Conservation (phyloP, 1,140 invertebrate species). For the Asbolus verrucosus region DNA sequence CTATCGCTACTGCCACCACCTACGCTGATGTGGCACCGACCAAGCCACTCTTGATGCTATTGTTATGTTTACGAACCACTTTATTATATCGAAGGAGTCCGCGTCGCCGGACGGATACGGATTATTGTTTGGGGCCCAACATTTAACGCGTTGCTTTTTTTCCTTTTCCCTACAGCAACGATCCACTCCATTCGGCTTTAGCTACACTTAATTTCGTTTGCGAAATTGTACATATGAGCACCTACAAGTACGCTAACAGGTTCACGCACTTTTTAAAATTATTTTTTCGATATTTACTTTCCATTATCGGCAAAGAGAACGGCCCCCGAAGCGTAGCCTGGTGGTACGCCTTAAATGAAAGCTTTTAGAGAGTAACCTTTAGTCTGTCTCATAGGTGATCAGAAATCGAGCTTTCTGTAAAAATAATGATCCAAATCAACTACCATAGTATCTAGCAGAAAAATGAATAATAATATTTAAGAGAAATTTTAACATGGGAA, state of each 20-base stretch:
- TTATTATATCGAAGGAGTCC: conserved; percentile 26
- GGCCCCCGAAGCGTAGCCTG: too few relatives aligned
- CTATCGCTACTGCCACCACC: conserved; percentile 25
- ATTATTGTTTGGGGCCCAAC: conserved; percentile 7
- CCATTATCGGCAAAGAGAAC: too few relatives aligned
- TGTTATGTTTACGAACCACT: conserved; percentile 39
- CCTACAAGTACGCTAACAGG: not conserved
- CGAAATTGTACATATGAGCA: too few relatives aligned
- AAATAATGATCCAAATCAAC: too few relatives aligned
- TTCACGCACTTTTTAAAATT: not conserved
- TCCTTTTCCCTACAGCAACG: not conserved
- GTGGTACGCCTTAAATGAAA: too few relatives aligned
- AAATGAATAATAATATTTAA: too few relatives aligned
- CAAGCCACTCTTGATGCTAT: conserved; percentile 37
- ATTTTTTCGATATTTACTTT: too few relatives aligned
- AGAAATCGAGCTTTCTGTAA: too few relatives aligned
- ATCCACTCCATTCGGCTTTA: not conserved
- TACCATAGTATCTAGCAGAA: too few relatives aligned
- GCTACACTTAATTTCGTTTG: conserved; percentile 6
- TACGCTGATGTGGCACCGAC: conserved; percentile 12
- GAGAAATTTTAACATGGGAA: too few relatives aligned
- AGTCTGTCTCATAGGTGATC: too few relatives aligned
- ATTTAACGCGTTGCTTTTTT: not conserved
- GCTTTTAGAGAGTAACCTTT: too few relatives aligned
- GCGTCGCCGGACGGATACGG: conserved; percentile 11